phyloP scores from a whole-genome alignment of 2,113 vertebrate genomes.

The Charina bottae region DNA sequence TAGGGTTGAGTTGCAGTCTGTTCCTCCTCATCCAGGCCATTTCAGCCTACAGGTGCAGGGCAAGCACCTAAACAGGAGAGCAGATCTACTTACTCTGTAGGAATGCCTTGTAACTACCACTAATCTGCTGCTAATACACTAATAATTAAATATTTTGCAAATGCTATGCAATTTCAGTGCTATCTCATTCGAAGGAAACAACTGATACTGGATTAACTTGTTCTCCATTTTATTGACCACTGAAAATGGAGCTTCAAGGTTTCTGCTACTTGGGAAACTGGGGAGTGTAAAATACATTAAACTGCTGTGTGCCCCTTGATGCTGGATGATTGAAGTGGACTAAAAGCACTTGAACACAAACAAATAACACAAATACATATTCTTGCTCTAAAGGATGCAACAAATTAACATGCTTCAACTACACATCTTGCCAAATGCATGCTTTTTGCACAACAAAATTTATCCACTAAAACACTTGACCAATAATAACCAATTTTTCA shows the following conservation, averaged over 20 bases:
- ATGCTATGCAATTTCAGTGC: neutral
- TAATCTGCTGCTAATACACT: neutral
- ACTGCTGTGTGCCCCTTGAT: neutral
- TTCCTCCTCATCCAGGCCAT: neutral
- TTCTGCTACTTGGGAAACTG: neutral
- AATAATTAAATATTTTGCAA: neutral
- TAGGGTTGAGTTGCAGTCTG: neutral
- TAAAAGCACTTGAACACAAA: slow-evolving; percentile 1
- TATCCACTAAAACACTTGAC: neutral
- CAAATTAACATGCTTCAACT: neutral
- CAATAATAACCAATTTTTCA: neutral
- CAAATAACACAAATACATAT: neutral
- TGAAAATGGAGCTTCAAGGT: neutral
- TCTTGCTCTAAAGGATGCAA: neutral
- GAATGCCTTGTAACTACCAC: neutral
- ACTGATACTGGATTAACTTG: neutral
- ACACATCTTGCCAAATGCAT: neutral
- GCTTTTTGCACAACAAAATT: neutral
- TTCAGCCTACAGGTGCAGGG: neutral
- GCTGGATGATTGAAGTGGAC: neutral
- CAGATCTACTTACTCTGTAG: neutral
- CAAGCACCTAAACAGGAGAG: neutral
- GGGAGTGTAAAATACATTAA: neutral
- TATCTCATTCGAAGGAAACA: neutral
- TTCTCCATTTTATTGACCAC: neutral